These are phyloP conservation scores for Oceanodroma tethys DNA, from an alignment of 2,113 vertebrate genomes.

Conservation along the genomic window DNA sequence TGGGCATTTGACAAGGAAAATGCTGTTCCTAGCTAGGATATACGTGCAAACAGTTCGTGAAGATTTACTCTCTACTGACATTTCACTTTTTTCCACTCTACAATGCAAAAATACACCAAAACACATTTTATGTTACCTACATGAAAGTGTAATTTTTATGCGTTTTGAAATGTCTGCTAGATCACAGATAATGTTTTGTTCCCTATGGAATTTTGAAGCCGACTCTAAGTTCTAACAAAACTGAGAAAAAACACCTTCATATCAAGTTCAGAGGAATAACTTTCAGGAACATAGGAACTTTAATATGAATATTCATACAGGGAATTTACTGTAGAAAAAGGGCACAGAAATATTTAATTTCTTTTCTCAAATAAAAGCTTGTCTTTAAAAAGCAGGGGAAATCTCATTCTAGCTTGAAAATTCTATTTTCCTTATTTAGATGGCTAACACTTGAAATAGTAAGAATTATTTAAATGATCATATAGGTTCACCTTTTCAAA, in stretches of 20 bases:
- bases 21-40: accelerated
- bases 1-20: background rate
- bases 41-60: accelerated
- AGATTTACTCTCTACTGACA: background rate
- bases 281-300: background rate
- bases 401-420: background rate
- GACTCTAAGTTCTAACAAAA: background rate
- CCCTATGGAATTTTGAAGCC: background rate
- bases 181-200: background rate
- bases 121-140: background rate
- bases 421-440: background rate
- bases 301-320: background rate
- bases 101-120: background rate
- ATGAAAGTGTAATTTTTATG: background rate
- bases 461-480: background rate
- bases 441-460: background rate
- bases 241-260: background rate
- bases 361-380: background rate
- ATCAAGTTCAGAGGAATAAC: background rate
- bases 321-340: background rate
- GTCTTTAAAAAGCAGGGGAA: background rate
- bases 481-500: background rate
- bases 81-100: background rate
- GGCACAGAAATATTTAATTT: background rate
- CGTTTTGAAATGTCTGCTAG: background rate